A percentile compares a stretch with the other conserved stretches of the same genome.
These are phyloP conservation scores for Sinopyrophorus schimmeli DNA, from an alignment of 2,888 invertebrate genomes.

Conservation along the genomic window DNA sequence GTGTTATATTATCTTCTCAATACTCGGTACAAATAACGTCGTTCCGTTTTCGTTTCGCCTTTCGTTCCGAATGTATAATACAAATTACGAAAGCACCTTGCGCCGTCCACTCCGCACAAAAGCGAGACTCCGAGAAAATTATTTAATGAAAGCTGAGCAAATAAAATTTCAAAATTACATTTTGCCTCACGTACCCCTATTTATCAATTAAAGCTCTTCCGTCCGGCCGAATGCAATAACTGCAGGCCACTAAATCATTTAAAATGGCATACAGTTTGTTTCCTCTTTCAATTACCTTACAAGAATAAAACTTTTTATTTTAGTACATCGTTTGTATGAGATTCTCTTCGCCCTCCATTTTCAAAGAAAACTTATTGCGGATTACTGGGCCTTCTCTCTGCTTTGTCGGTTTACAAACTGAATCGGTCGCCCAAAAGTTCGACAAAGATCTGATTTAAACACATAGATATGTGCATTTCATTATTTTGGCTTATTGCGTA, in stretches of 20 bases:
- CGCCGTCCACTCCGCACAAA: slow-evolving; percentile 13
- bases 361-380: slow-evolving; percentile 29
- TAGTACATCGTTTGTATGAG: slow-evolving; percentile 7
- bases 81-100: slow-evolving; percentile 8
- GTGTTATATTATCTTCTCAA: slow-evolving; percentile 39
- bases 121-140: slow-evolving; percentile 23
- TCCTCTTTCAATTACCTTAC: slow-evolving; percentile 44
- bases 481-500: too few species aligned
- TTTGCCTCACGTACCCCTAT: slow-evolving; percentile 47
- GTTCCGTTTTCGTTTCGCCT: slow-evolving; percentile 8
- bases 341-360: slow-evolving; percentile 19
- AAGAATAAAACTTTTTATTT: slow-evolving; percentile 19
- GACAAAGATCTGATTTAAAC: slow-evolving; percentile 19
- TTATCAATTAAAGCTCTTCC: slow-evolving; percentile 50
- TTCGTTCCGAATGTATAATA: slow-evolving; percentile 20
- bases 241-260: slow-evolving; percentile 49
- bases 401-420: slow-evolving; percentile 25
- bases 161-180: slow-evolving; percentile 35
- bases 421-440: slow-evolving; percentile 20
- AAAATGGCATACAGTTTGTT: slow-evolving; percentile 48
- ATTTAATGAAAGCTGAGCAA: slow-evolving; percentile 26
- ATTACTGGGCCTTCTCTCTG: slow-evolving; percentile 23
- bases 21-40: slow-evolving; percentile 22
- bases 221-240: slow-evolving; percentile 47
- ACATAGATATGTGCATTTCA: too few species aligned